These are phyloP conservation scores for Andrena praecox DNA, from an alignment of 2,888 invertebrate species.

Conservation along the genomic window DNA sequence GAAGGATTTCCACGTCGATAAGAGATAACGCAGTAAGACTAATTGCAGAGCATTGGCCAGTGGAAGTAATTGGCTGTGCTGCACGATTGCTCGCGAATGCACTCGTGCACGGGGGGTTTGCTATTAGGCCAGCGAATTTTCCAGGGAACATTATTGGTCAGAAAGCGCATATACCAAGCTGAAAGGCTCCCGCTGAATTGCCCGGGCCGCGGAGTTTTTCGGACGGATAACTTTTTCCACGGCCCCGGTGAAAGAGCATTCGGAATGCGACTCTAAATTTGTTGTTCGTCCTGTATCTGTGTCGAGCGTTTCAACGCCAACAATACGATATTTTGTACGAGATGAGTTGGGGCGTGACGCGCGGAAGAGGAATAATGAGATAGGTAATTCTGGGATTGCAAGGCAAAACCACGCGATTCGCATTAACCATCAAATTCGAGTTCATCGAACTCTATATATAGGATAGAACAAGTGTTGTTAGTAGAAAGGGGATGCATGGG, in stretches of 20 bases:
- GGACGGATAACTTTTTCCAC: background rate
- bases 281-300: background rate
- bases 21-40: slow-evolving; percentile 32
- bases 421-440: no score
- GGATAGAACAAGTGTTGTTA: no score
- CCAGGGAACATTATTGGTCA: slow-evolving; percentile 38
- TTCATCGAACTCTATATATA: no score
- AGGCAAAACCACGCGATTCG: no score
- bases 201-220: slow-evolving; percentile 1
- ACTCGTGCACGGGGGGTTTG: slow-evolving; percentile 22
- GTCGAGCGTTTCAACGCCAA: background rate
- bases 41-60: slow-evolving; percentile 47
- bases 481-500: no score
- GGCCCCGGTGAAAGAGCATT: background rate
- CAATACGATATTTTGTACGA: background rate
- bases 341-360: background rate
- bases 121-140: slow-evolving; percentile 57
- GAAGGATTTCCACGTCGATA: slow-evolving; percentile 29
- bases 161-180: slow-evolving; percentile 33
- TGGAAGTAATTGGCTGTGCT: slow-evolving; percentile 58
- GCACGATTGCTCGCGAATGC: slow-evolving; percentile 36
- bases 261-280: slow-evolving; percentile 16
- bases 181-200: slow-evolving; percentile 33
- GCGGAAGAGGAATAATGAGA: no score
- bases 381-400: no score